Evolutionary conservation across 2,888 invertebrate species (phyloP).

Genomic region (Sphaeridia pumilis): DNA sequence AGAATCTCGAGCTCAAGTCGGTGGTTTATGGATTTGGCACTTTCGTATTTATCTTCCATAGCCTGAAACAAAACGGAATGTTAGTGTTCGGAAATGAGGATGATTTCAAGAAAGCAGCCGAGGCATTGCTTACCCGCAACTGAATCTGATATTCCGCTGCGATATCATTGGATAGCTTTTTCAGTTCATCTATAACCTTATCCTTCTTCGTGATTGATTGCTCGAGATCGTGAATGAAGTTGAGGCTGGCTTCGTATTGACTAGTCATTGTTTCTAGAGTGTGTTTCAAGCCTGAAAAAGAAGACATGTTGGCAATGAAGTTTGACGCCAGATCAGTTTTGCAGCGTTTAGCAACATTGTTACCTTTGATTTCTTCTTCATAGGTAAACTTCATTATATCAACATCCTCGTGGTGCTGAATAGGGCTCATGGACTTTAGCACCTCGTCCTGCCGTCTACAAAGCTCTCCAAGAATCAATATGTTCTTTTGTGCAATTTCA

Average conservation of each 20-base stretch:
- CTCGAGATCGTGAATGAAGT: conserved; percentile 50
- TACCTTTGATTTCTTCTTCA: conserved; percentile 24
- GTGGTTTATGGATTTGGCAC: conserved; percentile 47
- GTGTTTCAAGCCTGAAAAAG: conserved; percentile 43
- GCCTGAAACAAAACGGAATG: conserved; percentile 44
- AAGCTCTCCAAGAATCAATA: conserved; percentile 31
- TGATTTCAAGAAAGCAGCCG: no score
- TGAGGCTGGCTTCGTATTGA: conserved; percentile 47
- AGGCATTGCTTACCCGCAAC: conserved; percentile 48
- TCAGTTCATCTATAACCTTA: conserved; percentile 49
- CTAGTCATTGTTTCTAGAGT: conserved; percentile 48
- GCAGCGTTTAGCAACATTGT: no score
- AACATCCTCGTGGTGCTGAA: conserved; percentile 20
- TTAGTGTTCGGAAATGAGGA: no score
- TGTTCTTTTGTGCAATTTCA: conserved; percentile 23
- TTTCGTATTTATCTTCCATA: conserved; percentile 49
- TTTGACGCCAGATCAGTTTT: no score
- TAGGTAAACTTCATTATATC: conserved; percentile 25
- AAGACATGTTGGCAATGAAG: no score
- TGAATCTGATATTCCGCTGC: conserved; percentile 54
- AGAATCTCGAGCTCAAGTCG: conserved; percentile 48
- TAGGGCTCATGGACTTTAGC: conserved; percentile 16
- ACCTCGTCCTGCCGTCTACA: conserved; percentile 27
- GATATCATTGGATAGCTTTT: conserved; percentile 49
- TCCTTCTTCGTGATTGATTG: conserved; percentile 48